Conservation (phyloP, 2,888 invertebrate genomes). For the Apoderus coryli region DNA sequence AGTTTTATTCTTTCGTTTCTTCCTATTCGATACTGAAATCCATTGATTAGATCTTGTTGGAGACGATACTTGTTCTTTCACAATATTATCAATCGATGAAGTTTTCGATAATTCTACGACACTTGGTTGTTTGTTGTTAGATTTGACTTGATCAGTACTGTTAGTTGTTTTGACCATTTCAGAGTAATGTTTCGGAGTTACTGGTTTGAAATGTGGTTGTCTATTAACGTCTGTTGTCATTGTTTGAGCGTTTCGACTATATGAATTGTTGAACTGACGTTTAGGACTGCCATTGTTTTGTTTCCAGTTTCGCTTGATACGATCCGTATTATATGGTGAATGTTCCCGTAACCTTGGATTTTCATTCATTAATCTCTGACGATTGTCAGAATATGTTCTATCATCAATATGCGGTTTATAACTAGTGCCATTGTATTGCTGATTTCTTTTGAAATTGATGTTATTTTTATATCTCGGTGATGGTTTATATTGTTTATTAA, state of each 20-base stretch:
- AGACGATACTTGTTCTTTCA: not conserved
- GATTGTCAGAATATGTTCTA: not conserved
- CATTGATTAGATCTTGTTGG: slow-evolving; percentile 23
- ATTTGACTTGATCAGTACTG: not conserved
- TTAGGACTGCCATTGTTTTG: slow-evolving; percentile 13
- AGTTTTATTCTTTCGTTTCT: slow-evolving; percentile 29
- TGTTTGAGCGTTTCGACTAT: slow-evolving; percentile 11
- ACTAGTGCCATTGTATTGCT: slow-evolving; percentile 11
- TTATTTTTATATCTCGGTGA: slow-evolving; percentile 16
- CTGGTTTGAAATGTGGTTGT: slow-evolving; percentile 10
- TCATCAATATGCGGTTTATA: too few species aligned
- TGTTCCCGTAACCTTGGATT: not conserved
- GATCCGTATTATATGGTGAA: not conserved
- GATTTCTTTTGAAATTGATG: slow-evolving; percentile 16
- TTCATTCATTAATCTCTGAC: not conserved
- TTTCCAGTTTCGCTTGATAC: slow-evolving; percentile 17
- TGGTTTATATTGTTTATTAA: too few species aligned
- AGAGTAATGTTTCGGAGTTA: slow-evolving; percentile 14
- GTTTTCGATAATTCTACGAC: not conserved
- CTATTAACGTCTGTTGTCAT: slow-evolving; percentile 4
- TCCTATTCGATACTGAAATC: slow-evolving; percentile 31
- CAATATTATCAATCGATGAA: not conserved
- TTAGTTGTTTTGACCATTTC: slow-evolving; percentile 13
- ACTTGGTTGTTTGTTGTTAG: slow-evolving; percentile 9
- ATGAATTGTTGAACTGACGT: slow-evolving; percentile 13